These are phyloP conservation scores for Solea senegalensis DNA, from an alignment of 2,113 vertebrate species.

Conservation along the genomic window DNA sequence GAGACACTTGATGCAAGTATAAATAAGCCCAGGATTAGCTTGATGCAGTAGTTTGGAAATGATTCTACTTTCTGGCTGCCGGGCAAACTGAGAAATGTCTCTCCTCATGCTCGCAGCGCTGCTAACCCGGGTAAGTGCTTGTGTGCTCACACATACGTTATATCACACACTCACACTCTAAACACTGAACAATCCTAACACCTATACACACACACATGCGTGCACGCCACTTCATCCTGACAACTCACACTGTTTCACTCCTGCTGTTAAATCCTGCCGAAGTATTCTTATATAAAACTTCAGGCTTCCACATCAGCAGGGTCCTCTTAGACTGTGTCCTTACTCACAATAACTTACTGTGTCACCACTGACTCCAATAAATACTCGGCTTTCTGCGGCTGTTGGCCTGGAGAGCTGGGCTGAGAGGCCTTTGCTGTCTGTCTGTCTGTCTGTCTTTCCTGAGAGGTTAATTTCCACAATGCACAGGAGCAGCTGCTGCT, in stretches of 20 bases:
- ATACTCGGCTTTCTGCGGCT: constrained; percentile 53
- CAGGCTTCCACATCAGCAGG: constrained; percentile 27
- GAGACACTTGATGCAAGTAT: background rate
- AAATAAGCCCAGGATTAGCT: background rate
- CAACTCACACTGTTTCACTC: constrained; percentile 35
- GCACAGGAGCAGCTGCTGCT: constrained; percentile 35
- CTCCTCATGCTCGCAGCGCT: constrained; percentile 43
- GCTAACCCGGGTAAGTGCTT: constrained; percentile 57
- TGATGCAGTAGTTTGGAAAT: constrained; percentile 12
- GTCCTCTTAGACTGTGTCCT: constrained; percentile 2
- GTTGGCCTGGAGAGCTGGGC: constrained; percentile 23
- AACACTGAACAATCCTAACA: constrained; percentile 16
- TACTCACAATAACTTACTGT: constrained; percentile 36
- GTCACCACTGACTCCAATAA: constrained; percentile 42
- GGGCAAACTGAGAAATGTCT: constrained; percentile 30
- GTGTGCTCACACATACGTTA: constrained; percentile 33
- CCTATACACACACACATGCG: constrained; percentile 9
- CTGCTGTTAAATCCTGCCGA: constrained; percentile 20
- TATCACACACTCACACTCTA: constrained; percentile 13
- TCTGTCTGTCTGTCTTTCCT: constrained; percentile 44
- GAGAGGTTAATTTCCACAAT: constrained; percentile 49
- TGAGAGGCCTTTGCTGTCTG: background rate
- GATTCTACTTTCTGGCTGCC: constrained; percentile 21
- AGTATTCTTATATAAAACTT: constrained; percentile 38
- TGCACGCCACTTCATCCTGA: constrained; percentile 11